Evolutionary conservation across 2,797 vertebrate genomes (phyloP), one percentile per base, ranked within the genome.

Genomic region (Mormyrus proboscirostris): DNA sequence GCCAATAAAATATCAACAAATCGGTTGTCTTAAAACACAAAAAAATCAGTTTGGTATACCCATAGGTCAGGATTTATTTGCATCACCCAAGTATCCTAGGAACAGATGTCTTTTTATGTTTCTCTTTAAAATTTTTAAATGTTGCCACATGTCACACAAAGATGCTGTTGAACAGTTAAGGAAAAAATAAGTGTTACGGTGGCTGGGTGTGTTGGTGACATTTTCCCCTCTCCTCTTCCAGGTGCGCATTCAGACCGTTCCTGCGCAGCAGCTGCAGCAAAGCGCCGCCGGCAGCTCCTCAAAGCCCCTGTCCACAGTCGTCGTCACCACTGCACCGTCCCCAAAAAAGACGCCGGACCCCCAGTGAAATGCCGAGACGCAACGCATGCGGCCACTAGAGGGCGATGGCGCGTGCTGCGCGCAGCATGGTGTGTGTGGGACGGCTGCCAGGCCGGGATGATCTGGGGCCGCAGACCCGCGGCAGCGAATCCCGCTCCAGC

Each of bases 161-260:
- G 22, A 49, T 51, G 4, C 49, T 50, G 44, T 25, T 25, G 19
- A 19, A 2, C 19, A 49, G 41, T 49, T n/a, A 19, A 83, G 79
- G 33, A n/a, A 41, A 82, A 44, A 82, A 22, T 0, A 33, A 33
- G 76, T 5, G 16, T 49, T 41, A 41, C 3, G 38, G 19, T 22
- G 41, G n/a, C 38, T n/a, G 41, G 79, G 44, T 8, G 41, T 4
- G 49, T 50, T 51, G 22, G 3, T 86, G 6, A 38, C 16, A 12
- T 29, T 57, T 29, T 38, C 12, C 22, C n/a, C 16, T 88, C 33
- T 89, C 10, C 57, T 6, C 16, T 84, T 73, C 91, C 99, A 82
- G 99, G 98, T 99, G 55, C 97, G 98, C 65, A 99, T 99, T 93
- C 98, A 99, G 93, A 98, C 98, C 0, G 97, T 99, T 7, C 98